Percentiles rank a stretch among this genome's conserved stretches.
Conservation (phyloP, 2,888 invertebrate species). For the Panopea generosa region DNA sequence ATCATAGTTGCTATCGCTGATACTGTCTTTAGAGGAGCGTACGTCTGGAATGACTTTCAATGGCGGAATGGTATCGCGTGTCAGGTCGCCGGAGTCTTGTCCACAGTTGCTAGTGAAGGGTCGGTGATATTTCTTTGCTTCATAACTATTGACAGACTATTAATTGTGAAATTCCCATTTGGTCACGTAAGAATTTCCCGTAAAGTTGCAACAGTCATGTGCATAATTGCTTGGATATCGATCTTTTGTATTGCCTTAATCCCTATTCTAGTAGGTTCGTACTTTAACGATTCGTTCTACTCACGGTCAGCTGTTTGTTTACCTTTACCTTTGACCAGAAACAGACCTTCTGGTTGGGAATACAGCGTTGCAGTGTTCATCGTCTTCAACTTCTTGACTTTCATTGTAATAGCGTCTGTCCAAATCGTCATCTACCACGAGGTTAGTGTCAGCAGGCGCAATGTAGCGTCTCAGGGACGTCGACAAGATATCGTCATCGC, state of each 20-base stretch:
- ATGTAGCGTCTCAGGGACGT: constrained; percentile 26
- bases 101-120: constrained; percentile 87
- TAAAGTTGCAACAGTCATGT: constrained; percentile 65
- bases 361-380: constrained; percentile 82
- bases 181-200: constrained; percentile 72
- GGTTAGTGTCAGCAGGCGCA: constrained; percentile 22
- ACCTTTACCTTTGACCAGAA: constrained; percentile 81
- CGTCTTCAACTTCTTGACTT: constrained; percentile 78
- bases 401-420: constrained; percentile 78
- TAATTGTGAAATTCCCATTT: constrained; percentile 88
- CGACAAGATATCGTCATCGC: constrained; percentile 75
- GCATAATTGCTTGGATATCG: constrained; percentile 72
- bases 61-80: constrained; percentile 70
- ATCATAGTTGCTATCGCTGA: constrained; percentile 64
- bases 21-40: constrained; percentile 57
- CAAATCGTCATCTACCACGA: constrained; percentile 81
- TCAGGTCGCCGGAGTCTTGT: constrained; percentile 66
- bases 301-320: constrained; percentile 82
- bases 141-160: constrained; percentile 88
- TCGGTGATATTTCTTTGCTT: constrained; percentile 88
- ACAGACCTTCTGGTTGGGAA: constrained; percentile 82
- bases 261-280: constrained; percentile 76
- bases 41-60: constrained; percentile 61
- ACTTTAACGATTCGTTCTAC: constrained; percentile 80
- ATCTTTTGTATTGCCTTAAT: constrained; percentile 73